These are phyloP conservation scores for Furcula furcula DNA, from an alignment of 2,888 invertebrate genomes.

Conservation along the genomic window DNA sequence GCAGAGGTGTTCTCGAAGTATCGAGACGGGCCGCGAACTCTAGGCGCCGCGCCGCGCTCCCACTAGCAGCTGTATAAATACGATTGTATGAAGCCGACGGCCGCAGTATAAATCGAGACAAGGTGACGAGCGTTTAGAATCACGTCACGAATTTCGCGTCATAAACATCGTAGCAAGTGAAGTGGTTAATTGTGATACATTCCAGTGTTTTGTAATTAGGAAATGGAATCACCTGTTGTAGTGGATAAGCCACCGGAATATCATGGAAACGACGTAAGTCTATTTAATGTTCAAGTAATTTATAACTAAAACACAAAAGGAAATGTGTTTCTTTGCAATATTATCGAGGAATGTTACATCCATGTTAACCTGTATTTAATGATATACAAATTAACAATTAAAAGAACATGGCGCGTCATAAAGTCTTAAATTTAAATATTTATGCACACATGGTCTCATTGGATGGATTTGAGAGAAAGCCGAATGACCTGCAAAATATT, in stretches of 20 bases:
- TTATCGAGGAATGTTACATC: too few species aligned
- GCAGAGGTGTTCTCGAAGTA: conserved; percentile 32
- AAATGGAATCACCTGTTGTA: conserved; percentile 83
- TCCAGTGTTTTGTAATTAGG: conserved; percentile 54
- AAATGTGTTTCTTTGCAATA: too few species aligned
- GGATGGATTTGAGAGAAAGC: conserved; percentile 17
- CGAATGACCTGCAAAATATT: conserved; percentile 25
- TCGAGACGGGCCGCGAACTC: conserved; percentile 51
- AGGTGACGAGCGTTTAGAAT: conserved; percentile 41
- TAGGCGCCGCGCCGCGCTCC: conserved; percentile 47
- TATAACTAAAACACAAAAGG: not conserved
- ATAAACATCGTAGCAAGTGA: conserved; percentile 42
- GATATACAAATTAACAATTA: too few species aligned
- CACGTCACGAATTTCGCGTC: conserved; percentile 36
- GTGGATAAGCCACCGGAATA: conserved; percentile 83
- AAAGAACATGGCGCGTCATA: too few species aligned
- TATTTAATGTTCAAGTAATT: not conserved
- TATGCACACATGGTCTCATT: conserved; percentile 1
- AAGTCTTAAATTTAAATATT: too few species aligned
- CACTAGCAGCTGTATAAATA: conserved; percentile 65
- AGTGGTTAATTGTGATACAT: conserved; percentile 65
- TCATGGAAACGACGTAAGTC: conserved; percentile 79
- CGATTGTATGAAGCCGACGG: conserved; percentile 36
- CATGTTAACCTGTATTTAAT: too few species aligned
- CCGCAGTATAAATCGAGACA: conserved; percentile 62